These are phyloP conservation scores for Emmelina monodactyla DNA, from an alignment of 2,888 invertebrate genomes.

Conservation along the genomic window DNA sequence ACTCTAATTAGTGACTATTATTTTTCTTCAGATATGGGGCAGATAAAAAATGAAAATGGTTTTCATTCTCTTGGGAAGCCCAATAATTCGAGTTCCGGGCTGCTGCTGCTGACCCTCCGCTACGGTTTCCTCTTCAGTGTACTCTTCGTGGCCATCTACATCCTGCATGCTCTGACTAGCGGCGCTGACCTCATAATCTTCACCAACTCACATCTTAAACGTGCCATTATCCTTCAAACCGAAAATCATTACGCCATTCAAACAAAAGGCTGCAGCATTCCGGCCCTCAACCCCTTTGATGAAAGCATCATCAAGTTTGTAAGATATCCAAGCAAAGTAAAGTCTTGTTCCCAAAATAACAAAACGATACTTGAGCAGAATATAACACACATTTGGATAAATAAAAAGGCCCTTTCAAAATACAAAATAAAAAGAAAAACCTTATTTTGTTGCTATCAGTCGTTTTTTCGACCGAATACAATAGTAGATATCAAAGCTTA, in stretches of 20 bases:
- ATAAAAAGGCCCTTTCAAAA: slow-evolving; percentile 34
- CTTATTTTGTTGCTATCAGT: slow-evolving; percentile 65
- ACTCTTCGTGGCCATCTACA: no score
- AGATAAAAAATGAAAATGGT: no score
- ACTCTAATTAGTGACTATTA: no score
- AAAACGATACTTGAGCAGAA: slow-evolving; percentile 61
- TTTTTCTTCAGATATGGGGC: no score
- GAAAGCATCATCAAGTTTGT: slow-evolving; percentile 47
- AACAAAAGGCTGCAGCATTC: slow-evolving; percentile 69
- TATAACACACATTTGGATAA: slow-evolving; percentile 58
- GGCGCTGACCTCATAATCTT: no score
- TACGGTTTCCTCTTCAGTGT: no score
- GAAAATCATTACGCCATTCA: slow-evolving; percentile 42
- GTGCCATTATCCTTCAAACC: slow-evolving; percentile 2
- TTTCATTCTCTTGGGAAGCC: no score
- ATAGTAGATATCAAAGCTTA: not conserved
- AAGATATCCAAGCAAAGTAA: slow-evolving; percentile 34
- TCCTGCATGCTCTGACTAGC: no score
- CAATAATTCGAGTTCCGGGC: no score
- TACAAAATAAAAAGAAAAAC: slow-evolving; percentile 45
- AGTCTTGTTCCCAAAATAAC: slow-evolving; percentile 42
- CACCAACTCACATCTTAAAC: no score
- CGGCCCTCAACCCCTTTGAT: slow-evolving; percentile 63
- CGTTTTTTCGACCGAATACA: slow-evolving; percentile 39
- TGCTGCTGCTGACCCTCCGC: no score